Percentiles rank a stretch among this genome's conserved stretches.
These are phyloP conservation scores for Vollenhovia emeryi DNA, from an alignment of 1,140 invertebrate species.

Conservation along the genomic window DNA sequence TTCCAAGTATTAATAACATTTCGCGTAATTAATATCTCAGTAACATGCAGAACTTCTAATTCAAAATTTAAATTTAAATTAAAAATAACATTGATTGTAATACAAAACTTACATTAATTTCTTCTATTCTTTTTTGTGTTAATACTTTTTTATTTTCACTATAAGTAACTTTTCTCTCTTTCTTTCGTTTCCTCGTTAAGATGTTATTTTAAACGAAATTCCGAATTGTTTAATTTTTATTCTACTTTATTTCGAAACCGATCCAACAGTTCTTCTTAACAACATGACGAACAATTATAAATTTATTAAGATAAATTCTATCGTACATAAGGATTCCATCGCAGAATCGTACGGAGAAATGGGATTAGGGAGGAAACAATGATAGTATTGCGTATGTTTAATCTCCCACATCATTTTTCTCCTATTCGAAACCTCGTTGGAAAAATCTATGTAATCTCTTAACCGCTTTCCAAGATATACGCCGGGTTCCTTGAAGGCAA, in stretches of 20 bases:
- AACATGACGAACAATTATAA: neutral
- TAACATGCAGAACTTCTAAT: no score
- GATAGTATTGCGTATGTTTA: slow-evolving; percentile 19
- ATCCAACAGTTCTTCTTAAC: neutral
- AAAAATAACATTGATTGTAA: neutral
- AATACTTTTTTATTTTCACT: neutral
- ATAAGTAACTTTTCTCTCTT: neutral
- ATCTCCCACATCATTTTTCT: slow-evolving; percentile 21
- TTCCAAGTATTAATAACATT: neutral
- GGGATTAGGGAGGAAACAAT: slow-evolving; percentile 17
- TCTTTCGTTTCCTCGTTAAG: neutral
- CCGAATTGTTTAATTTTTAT: neutral
- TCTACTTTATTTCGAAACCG: neutral
- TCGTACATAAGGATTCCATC: neutral
- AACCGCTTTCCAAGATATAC: neutral
- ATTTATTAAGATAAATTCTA: neutral
- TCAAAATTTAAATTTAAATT: slow-evolving; percentile 7
- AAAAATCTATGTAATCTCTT: slow-evolving; percentile 7
- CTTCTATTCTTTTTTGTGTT: neutral
- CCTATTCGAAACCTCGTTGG: neutral
- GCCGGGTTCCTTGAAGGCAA: neutral
- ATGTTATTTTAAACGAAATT: neutral
- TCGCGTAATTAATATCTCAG: neutral
- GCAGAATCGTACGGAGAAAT: neutral
- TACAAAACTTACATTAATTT: neutral